Conservation (phyloP, 2,113 vertebrate species). For the Phyllostomus discolor region DNA sequence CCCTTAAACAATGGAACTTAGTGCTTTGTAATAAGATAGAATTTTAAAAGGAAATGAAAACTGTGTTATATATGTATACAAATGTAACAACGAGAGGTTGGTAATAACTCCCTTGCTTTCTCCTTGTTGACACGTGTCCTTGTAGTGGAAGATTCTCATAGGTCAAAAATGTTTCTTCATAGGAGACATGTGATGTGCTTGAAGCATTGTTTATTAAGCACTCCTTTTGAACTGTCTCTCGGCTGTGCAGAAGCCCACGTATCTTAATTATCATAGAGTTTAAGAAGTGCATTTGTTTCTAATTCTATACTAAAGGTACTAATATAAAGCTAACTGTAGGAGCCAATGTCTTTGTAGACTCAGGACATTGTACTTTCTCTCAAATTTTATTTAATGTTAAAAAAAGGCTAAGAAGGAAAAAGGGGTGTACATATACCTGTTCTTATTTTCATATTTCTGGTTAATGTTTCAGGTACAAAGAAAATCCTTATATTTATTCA, state of each 20-base stretch:
- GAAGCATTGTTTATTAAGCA: background rate
- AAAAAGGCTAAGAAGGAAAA: background rate
- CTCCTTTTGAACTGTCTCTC: background rate
- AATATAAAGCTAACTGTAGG: background rate
- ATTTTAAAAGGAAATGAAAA: background rate
- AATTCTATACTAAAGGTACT: background rate
- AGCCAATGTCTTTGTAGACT: background rate
- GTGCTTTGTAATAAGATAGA: background rate
- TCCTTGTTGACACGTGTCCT: background rate
- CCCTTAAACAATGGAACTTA: background rate
- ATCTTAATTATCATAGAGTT: background rate
- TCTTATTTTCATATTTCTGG: background rate
- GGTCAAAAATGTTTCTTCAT: background rate
- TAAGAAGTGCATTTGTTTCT: background rate
- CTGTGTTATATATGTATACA: background rate
- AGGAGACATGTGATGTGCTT: background rate
- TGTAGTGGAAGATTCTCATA: background rate
- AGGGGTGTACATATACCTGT: accelerated
- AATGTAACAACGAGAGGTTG: background rate
- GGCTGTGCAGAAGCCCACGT: background rate
- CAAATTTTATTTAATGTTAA: background rate
- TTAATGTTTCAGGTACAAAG: background rate
- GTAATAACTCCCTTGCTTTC: background rate
- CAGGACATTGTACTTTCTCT: background rate
- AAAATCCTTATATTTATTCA: background rate